These are phyloP conservation scores for Pristionchus maxplancki DNA, from an alignment of 2,888 invertebrate genomes.

Conservation along the genomic window DNA sequence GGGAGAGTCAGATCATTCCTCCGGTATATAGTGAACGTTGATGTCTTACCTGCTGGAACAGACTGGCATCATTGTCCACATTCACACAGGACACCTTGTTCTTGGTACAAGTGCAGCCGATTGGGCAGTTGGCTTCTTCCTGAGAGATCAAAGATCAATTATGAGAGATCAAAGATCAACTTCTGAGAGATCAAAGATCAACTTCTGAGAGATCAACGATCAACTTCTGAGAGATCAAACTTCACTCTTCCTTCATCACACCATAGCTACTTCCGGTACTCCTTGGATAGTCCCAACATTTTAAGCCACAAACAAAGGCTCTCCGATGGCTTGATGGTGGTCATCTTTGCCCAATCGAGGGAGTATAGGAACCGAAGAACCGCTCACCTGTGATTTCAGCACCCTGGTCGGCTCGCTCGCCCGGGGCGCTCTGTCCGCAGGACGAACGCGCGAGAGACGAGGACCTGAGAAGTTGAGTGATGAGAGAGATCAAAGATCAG, in stretches of 20 bases:
- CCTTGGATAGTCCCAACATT: no score
- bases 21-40: no score
- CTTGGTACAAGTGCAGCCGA: slow-evolving; percentile 24
- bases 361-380: not conserved
- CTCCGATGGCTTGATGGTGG: not conserved
- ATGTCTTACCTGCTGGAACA: slow-evolving; percentile 49
- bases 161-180: no score
- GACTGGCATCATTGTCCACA: not conserved
- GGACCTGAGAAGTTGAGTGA: not conserved
- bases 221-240: no score
- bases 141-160: slow-evolving; percentile 24
- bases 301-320: not conserved
- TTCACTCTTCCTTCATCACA: no score
- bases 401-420: not conserved
- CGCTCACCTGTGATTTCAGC: not conserved
- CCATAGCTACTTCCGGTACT: no score
- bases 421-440: not conserved
- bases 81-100: slow-evolving; percentile 4
- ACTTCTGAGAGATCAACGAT: no score
- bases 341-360: not conserved
- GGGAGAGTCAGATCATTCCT: no score
- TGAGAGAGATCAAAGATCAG: not conserved
- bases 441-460: slow-evolving; percentile 11
- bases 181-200: not conserved
- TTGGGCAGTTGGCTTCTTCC: slow-evolving; percentile 40